Percentiles rank a stretch among this genome's conserved stretches.
These are phyloP conservation scores for Zhuqinia jingwanae DNA, from an alignment of 2,888 invertebrate genomes.

Conservation along the genomic window DNA sequence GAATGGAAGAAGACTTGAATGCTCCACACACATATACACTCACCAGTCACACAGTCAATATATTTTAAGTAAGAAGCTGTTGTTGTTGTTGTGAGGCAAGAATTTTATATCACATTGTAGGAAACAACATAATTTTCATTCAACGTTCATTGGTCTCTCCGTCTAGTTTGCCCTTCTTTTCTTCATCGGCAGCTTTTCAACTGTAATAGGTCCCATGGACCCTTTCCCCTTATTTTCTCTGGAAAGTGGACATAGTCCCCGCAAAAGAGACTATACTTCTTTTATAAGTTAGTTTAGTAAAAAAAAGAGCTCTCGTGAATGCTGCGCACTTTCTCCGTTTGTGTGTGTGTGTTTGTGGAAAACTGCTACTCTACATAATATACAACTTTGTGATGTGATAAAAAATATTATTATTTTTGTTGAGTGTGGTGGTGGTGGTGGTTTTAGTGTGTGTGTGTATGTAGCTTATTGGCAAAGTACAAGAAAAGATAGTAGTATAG, in stretches of 20 bases:
- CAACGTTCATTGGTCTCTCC: conserved; percentile 18
- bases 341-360: no score
- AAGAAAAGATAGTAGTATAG: neutral
- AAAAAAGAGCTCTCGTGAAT: neutral
- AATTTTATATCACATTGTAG: neutral
- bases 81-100: no score
- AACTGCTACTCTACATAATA: no score
- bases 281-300: conserved; percentile 6
- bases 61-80: neutral
- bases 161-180: neutral
- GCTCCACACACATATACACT: no score
- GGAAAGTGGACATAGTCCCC: conserved; percentile 3
- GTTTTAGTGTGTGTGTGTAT: neutral
- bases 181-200: neutral
- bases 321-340: no score
- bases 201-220: conserved; percentile 55
- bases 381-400: conserved; percentile 6
- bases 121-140: neutral
- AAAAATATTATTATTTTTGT: conserved; percentile 5
- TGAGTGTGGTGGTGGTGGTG: neutral
- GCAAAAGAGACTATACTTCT: neutral
- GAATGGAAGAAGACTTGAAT: neutral
- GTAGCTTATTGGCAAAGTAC: neutral
- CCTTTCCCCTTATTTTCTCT: conserved; percentile 38
- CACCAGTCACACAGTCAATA: neutral